Percentiles rank a stretch among this genome's conserved stretches.
phyloP scores from a whole-genome alignment of 2,113 vertebrate species.

The Albula glossodonta region DNA sequence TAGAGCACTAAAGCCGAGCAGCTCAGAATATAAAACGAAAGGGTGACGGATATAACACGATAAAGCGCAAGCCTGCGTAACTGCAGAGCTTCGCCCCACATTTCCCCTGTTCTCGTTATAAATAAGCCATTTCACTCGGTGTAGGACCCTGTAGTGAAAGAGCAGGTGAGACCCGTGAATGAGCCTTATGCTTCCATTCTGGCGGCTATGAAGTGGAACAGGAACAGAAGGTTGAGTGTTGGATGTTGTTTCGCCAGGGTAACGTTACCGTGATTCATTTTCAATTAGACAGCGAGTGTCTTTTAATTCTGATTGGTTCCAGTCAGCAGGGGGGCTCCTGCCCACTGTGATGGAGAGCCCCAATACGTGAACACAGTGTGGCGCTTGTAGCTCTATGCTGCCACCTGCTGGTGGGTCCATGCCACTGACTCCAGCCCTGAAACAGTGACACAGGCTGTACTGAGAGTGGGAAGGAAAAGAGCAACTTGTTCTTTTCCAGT shows the following conservation, averaged over 20 bases:
- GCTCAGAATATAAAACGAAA: not conserved
- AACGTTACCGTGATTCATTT: constrained; percentile 20
- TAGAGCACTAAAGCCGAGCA: not conserved
- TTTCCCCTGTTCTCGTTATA: too few relatives aligned
- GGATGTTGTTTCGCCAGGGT: not conserved
- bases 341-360: not conserved
- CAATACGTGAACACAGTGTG: not conserved
- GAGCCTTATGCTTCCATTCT: not conserved
- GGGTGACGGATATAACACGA: not conserved
- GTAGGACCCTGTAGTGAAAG: too few relatives aligned
- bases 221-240: not conserved
- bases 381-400: constrained; percentile 25
- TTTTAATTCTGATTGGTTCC: constrained; percentile 39
- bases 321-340: constrained; percentile 22
- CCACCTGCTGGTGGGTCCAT: constrained; percentile 31
- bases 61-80: too few relatives aligned
- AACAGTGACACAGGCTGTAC: too few relatives aligned
- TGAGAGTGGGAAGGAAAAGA: too few relatives aligned
- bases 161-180: too few relatives aligned
- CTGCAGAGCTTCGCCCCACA: too few relatives aligned
- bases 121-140: too few relatives aligned
- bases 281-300: constrained; percentile 25
- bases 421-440: not conserved
- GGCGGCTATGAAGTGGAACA: not conserved
- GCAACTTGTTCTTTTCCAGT: too few relatives aligned